These are phyloP conservation scores for Aphrocallistes beatrix DNA, from an alignment of 37 sponge, comb jelly and placozoan genomes.

Conservation along the genomic window DNA sequence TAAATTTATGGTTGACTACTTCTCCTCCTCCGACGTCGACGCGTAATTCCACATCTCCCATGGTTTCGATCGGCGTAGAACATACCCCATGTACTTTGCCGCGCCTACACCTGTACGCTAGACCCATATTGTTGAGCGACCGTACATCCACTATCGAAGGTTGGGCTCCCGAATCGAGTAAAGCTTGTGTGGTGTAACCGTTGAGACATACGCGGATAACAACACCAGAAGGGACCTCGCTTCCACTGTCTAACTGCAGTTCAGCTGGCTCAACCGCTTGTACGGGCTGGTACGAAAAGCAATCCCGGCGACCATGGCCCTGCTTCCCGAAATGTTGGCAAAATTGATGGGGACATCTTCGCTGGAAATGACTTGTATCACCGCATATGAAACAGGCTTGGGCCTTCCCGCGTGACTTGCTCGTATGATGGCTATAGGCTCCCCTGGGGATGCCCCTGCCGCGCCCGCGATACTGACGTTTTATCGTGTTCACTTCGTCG, in stretches of 20 bases:
- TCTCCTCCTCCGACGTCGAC: not conserved
- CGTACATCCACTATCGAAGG: not conserved
- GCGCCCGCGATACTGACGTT: not conserved
- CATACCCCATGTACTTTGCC: not conserved
- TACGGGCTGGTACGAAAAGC: not conserved
- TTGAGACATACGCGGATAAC: not conserved
- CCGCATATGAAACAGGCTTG: not conserved
- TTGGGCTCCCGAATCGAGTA: not conserved
- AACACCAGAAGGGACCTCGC: not conserved
- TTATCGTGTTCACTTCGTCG: not conserved
- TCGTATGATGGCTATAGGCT: not conserved
- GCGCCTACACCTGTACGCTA: not conserved
- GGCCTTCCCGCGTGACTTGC: not conserved
- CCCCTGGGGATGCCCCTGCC: not conserved
- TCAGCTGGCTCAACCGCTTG: not conserved
- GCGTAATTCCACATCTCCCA: not conserved
- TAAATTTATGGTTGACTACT: not conserved
- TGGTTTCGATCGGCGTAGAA: not conserved
- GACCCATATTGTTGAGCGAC: not conserved
- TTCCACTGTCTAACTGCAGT: not conserved
- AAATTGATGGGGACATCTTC: not conserved
- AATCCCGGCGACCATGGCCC: not conserved
- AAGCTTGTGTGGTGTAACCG: not conserved
- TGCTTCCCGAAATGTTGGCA: not conserved
- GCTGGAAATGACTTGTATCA: not conserved